phyloP scores from a whole-genome alignment of 1,140 invertebrate species.

The Zaprionus nigranus region DNA sequence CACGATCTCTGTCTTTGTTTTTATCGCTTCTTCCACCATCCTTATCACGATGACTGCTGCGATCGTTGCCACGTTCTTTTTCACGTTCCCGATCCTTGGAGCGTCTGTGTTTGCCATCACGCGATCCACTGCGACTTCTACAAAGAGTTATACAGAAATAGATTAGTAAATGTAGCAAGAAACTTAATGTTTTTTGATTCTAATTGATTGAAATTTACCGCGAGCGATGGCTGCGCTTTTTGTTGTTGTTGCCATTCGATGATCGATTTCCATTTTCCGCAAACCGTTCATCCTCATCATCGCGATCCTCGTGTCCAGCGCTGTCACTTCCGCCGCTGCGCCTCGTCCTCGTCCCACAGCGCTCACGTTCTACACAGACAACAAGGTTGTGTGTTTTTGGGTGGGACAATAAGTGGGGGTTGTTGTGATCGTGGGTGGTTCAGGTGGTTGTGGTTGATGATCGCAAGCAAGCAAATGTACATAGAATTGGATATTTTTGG shows the following conservation, averaged over 20 bases:
- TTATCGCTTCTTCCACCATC: constrained; percentile 85
- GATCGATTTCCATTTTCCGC: constrained; percentile 57
- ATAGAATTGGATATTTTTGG: constrained; percentile 66
- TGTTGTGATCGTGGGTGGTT: background rate
- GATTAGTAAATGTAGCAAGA: background rate
- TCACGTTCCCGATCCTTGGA: constrained; percentile 67
- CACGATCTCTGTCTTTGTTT: constrained; percentile 79
- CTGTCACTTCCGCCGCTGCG: constrained; percentile 65
- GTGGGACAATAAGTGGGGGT: constrained; percentile 13
- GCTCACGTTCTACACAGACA: constrained; percentile 75
- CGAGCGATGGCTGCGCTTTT: constrained; percentile 66
- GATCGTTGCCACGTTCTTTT: constrained; percentile 50
- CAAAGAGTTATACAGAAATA: constrained; percentile 30
- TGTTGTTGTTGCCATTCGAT: constrained; percentile 53
- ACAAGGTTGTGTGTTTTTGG: constrained; percentile 48
- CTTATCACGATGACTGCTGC: constrained; percentile 62
- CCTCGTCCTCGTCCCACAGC: constrained; percentile 67
- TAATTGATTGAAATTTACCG: constrained; percentile 43
- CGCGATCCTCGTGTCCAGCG: constrained; percentile 52
- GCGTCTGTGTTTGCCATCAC: constrained; percentile 59
- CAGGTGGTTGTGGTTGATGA: no score
- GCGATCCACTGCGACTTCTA: constrained; percentile 73
- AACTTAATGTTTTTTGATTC: background rate
- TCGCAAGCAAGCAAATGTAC: constrained; percentile 76
- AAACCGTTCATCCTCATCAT: constrained; percentile 58